These are phyloP conservation scores for Gonocerus acuteangulatus DNA, from an alignment of 2,888 invertebrate species.

Conservation along the genomic window DNA sequence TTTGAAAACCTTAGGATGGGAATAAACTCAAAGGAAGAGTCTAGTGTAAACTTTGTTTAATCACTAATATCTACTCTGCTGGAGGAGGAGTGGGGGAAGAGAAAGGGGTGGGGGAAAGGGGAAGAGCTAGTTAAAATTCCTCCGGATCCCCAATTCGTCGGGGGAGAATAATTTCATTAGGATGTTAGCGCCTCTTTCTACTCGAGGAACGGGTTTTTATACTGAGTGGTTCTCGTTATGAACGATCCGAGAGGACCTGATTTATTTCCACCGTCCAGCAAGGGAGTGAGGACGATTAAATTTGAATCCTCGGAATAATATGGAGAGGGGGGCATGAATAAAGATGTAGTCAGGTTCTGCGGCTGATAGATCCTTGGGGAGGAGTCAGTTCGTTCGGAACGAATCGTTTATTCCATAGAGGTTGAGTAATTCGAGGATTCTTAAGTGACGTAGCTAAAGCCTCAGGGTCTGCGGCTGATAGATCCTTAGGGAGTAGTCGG, in stretches of 20 bases:
- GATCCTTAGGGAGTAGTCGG: no score
- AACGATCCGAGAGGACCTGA: neutral
- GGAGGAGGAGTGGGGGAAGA: neutral
- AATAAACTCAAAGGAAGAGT: neutral
- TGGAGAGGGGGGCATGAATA: constrained; percentile 11
- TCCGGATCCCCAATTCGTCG: neutral
- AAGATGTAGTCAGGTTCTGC: no score
- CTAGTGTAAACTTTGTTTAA: constrained; percentile 18
- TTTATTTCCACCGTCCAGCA: constrained; percentile 2
- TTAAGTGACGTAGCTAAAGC: no score
- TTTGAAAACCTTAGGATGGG: no score
- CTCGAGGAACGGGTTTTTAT: no score
- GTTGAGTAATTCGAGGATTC: no score
- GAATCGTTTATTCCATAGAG: no score
- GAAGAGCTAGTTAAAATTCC: constrained; percentile 16
- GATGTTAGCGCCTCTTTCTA: neutral
- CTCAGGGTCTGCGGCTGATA: no score
- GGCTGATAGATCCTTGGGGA: no score
- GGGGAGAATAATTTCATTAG: constrained; percentile 13
- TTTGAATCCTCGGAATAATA: constrained; percentile 17
- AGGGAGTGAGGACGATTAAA: no score
- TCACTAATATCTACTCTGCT: constrained; percentile 8
- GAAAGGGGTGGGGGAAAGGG: neutral
- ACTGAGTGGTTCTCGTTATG: no score
- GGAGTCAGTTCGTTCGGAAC: no score